phyloP scores from a whole-genome alignment of 2,888 invertebrate species.

The Cepaea hortensis region DNA sequence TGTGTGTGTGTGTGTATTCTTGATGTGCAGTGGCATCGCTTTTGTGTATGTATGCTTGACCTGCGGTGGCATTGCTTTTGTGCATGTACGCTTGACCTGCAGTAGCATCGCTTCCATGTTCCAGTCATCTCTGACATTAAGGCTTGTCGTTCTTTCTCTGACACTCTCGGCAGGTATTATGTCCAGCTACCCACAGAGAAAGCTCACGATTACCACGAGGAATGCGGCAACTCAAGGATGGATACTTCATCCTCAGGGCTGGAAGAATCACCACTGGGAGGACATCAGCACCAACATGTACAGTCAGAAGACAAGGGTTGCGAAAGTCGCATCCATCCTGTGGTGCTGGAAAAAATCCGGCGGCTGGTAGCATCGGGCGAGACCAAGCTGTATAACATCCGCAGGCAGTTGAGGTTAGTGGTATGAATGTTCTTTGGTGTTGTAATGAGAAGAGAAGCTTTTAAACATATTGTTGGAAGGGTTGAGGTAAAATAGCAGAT shows the following conservation, averaged over 20 bases:
- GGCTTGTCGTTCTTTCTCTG: neutral
- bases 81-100: too few relatives aligned
- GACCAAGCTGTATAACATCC: constrained; percentile 70
- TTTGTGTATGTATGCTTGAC: too few relatives aligned
- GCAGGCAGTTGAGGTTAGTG: constrained; percentile 72
- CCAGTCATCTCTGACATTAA: too few relatives aligned
- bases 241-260: constrained; percentile 13
- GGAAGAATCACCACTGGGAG: constrained; percentile 24
- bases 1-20: too few relatives aligned
- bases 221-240: constrained; percentile 13
- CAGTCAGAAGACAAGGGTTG: constrained; percentile 24
- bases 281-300: constrained; percentile 6
- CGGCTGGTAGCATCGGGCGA: constrained; percentile 73
- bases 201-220: constrained; percentile 75
- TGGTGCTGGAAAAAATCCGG: constrained; percentile 71
- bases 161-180: constrained; percentile 67
- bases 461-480: too few relatives aligned
- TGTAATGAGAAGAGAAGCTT: too few relatives aligned
- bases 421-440: neutral
- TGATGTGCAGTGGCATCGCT: too few relatives aligned
- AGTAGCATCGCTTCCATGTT: too few relatives aligned
- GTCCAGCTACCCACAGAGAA: constrained; percentile 75
- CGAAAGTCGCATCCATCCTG: constrained; percentile 68
- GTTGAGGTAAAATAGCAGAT: too few relatives aligned
- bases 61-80: too few relatives aligned